These are phyloP conservation scores for Gymnoscelis rufifasciata DNA, from an alignment of 2,888 invertebrate genomes.

Conservation along the genomic window DNA sequence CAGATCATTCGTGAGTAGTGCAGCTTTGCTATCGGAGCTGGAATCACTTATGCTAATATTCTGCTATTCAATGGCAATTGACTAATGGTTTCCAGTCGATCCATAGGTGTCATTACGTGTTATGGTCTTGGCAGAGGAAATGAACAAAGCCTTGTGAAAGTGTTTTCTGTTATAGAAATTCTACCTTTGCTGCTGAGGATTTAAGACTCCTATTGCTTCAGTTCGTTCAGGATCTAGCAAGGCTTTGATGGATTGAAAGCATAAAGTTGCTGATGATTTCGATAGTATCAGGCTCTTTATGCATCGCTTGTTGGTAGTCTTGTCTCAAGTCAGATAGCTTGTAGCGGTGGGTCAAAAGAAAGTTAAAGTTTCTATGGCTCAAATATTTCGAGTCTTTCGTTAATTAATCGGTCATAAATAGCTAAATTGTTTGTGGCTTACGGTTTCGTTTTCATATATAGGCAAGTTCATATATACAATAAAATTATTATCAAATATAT, in stretches of 20 bases:
- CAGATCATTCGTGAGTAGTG: slow-evolving; percentile 5
- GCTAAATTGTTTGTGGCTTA: background rate
- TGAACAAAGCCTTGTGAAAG: slow-evolving; percentile 43
- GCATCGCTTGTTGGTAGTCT: slow-evolving; percentile 24
- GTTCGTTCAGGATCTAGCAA: slow-evolving; percentile 32
- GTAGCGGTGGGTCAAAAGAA: slow-evolving; percentile 24
- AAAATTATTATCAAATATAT: no score
- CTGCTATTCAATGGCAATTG: slow-evolving; percentile 24
- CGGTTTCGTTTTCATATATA: background rate
- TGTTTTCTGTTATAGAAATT: slow-evolving; percentile 24
- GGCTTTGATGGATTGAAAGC: slow-evolving; percentile 43
- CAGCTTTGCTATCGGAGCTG: slow-evolving; percentile 7
- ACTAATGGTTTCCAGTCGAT: slow-evolving; percentile 26
- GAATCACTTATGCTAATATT: slow-evolving; percentile 18
- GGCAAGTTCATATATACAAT: slow-evolving; percentile 1
- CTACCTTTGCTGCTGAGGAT: slow-evolving; percentile 1
- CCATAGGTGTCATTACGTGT: slow-evolving; percentile 32
- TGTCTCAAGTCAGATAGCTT: slow-evolving; percentile 28
- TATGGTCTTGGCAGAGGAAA: slow-evolving; percentile 35
- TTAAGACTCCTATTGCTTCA: slow-evolving; percentile 13
- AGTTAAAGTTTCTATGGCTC: slow-evolving; percentile 21
- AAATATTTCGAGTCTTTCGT: slow-evolving; percentile 17
- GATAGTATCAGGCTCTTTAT: slow-evolving; percentile 36
- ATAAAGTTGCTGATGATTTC: slow-evolving; percentile 35
- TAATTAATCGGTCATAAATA: slow-evolving; percentile 20